Conservation (phyloP, 2,797 vertebrate genomes). For the Champsocephalus gunnari region DNA sequence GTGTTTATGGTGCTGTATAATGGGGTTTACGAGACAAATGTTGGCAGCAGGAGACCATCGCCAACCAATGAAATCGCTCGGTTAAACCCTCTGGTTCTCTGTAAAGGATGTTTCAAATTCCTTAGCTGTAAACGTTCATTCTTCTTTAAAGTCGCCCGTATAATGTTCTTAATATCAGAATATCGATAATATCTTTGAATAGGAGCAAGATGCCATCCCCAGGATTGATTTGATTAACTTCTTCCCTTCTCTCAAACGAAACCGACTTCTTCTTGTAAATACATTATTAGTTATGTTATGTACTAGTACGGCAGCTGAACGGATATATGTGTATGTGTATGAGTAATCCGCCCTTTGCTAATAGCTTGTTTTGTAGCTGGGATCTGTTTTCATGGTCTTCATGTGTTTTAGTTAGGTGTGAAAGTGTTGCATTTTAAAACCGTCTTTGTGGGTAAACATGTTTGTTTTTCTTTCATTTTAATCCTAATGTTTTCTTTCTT, state of each 20-base stretch:
- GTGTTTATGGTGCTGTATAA: slow-evolving; percentile 63
- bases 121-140: neutral
- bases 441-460: slow-evolving; percentile 1
- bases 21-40: slow-evolving; percentile 59
- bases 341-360: slow-evolving; percentile 27
- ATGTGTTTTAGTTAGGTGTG: slow-evolving; percentile 10
- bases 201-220: neutral
- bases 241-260: neutral
- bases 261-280: slow-evolving; percentile 47
- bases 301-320: slow-evolving; percentile 68
- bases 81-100: neutral
- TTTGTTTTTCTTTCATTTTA: neutral
- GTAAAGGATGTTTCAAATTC: slow-evolving; percentile 5
- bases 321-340: slow-evolving; percentile 35
- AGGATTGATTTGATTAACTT: neutral
- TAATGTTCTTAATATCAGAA: slow-evolving; percentile 7
- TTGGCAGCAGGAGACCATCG: slow-evolving; percentile 39
- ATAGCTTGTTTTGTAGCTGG: slow-evolving; percentile 39
- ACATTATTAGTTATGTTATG: slow-evolving; percentile 36
- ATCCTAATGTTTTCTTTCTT: neutral
- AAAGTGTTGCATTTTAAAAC: slow-evolving; percentile 5
- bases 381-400: slow-evolving; percentile 19
- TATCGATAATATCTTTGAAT: neutral
- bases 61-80: slow-evolving; percentile 29
- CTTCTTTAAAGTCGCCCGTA: neutral